These are phyloP conservation scores for Octodon degus DNA, from an alignment of 2,113 vertebrate species.

Conservation along the genomic window DNA sequence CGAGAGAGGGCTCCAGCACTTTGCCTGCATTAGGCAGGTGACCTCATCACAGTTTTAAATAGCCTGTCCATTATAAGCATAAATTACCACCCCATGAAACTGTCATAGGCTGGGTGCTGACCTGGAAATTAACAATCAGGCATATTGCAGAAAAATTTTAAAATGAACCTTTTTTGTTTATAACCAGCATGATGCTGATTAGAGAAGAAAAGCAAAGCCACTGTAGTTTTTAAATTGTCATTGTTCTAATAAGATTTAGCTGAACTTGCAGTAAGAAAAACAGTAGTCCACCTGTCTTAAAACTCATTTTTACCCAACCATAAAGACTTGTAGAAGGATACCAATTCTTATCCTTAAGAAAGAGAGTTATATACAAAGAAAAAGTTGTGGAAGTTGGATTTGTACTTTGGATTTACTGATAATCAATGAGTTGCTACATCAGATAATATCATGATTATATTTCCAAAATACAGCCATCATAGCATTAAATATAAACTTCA, in stretches of 20 bases:
- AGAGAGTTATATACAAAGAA: not conserved
- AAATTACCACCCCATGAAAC: slow-evolving; percentile 78
- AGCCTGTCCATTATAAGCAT: slow-evolving; percentile 77
- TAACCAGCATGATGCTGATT: slow-evolving; percentile 78
- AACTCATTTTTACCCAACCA: slow-evolving; percentile 1
- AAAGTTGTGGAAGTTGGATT: not conserved
- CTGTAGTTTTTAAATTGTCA: slow-evolving; percentile 59
- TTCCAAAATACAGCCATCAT: not conserved
- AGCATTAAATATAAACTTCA: not conserved
- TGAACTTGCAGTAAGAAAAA: slow-evolving; percentile 38
- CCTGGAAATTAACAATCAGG: slow-evolving; percentile 80
- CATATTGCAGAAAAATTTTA: slow-evolving; percentile 34
- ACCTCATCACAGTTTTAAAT: slow-evolving; percentile 69
- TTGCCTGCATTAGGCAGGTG: slow-evolving; percentile 19
- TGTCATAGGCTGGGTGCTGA: slow-evolving; percentile 63
- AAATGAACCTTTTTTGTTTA: slow-evolving; percentile 69
- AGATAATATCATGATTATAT: not conserved
- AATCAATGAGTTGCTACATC: not conserved
- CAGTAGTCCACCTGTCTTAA: slow-evolving; percentile 37
- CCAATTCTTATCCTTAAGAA: not conserved
- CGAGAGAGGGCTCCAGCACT: not conserved
- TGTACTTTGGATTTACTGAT: slow-evolving; percentile 11
- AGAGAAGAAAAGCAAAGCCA: slow-evolving; percentile 50
- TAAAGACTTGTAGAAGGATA: not conserved
- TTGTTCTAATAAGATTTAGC: slow-evolving; percentile 74